Conservation (phyloP, 2,797 vertebrate species). For the Microhierax caerulescens region DNA sequence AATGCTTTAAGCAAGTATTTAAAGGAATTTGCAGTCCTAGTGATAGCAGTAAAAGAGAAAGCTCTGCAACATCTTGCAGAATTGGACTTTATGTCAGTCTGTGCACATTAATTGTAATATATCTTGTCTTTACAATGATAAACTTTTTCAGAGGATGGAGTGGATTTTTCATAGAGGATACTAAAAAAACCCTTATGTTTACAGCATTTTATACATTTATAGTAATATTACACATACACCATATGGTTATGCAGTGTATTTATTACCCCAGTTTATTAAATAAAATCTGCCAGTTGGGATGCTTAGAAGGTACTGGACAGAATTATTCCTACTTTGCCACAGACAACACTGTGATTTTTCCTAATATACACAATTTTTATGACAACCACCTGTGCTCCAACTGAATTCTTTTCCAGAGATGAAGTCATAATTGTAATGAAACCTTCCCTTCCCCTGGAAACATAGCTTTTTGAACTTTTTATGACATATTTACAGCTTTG, state of each 20-base stretch:
- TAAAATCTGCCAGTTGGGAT: constrained; percentile 9
- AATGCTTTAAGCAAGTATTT: neutral
- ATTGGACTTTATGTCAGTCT: neutral
- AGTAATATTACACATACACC: neutral
- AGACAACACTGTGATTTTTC: constrained; percentile 20
- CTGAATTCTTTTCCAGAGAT: constrained; percentile 17
- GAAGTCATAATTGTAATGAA: constrained; percentile 24
- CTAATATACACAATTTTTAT: constrained; percentile 21
- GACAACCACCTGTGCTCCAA: constrained; percentile 32
- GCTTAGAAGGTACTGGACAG: neutral
- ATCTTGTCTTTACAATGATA: neutral
- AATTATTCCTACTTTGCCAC: constrained; percentile 12
- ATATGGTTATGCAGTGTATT: neutral
- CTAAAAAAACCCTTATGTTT: neutral
- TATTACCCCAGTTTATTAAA: neutral
- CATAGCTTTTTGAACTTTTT: neutral
- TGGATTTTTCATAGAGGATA: neutral
- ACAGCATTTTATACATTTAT: neutral
- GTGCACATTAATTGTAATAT: neutral
- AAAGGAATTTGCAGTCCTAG: neutral
- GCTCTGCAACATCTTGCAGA: neutral
- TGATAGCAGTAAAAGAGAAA: neutral
- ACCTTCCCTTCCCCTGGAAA: constrained; percentile 18
- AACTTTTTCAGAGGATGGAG: neutral
- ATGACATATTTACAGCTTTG: neutral